Evolutionary conservation across 2,797 vertebrate species (phyloP).

Genomic region (Hypotaenidia okinawae): DNA sequence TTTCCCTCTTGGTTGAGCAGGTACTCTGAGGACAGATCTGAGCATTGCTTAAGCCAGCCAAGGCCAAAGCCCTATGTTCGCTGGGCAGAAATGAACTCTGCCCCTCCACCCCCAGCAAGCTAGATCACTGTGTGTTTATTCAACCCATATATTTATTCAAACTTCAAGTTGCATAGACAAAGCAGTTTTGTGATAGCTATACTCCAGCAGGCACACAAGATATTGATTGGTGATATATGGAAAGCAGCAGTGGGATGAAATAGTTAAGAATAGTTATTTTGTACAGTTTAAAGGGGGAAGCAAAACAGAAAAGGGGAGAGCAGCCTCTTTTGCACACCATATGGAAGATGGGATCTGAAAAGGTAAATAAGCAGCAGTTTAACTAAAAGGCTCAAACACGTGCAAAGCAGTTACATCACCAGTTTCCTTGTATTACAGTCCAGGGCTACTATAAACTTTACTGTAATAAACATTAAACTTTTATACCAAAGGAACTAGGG

Average conservation of each 20-base stretch:
- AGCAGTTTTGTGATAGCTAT: not conserved
- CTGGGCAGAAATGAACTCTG: slow-evolving; percentile 19
- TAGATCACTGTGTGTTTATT: slow-evolving; percentile 19
- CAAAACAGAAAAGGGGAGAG: not conserved
- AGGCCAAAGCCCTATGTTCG: not conserved
- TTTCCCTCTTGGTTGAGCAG: not conserved
- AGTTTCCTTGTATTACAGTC: not conserved
- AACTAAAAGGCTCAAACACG: not conserved
- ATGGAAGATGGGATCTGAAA: not conserved
- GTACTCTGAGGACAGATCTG: not conserved
- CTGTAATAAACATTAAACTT: not conserved
- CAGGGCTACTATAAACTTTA: not conserved
- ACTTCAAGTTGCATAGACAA: not conserved
- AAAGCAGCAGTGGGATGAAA: not conserved
- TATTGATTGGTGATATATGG: not conserved
- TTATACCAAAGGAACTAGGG: not conserved
- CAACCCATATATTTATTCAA: slow-evolving; percentile 15
- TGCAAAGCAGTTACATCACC: not conserved
- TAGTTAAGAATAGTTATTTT: not conserved
- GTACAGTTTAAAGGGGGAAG: not conserved
- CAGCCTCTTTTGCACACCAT: not conserved
- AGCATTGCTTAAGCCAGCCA: not conserved
- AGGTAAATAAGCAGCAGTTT: not conserved
- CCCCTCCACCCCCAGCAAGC: not conserved
- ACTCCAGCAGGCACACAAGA: not conserved